Evolutionary conservation across 2,797 vertebrate species (phyloP).

Genomic region (Myiothlypis chrysogaster): DNA sequence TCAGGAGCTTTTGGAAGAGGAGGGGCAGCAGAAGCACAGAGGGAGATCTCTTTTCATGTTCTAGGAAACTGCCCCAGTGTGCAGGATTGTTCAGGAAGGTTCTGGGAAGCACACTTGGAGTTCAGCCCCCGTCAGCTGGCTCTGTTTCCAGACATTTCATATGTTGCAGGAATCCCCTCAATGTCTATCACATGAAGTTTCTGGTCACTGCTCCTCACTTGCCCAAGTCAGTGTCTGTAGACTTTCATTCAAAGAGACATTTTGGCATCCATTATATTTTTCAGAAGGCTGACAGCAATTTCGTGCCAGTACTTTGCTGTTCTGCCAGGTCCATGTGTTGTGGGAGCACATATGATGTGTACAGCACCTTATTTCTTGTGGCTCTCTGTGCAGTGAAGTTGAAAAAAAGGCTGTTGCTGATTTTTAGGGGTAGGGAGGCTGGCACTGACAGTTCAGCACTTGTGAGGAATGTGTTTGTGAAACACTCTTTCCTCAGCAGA

Average conservation of each 20-base stretch:
- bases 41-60: not conserved
- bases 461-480: conserved; percentile 1
- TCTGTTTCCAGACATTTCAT: not conserved
- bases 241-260: not conserved
- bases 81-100: not conserved
- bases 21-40: not conserved
- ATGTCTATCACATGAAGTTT: not conserved
- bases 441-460: not conserved
- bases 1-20: not conserved
- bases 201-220: not conserved
- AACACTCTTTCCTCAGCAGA: conserved; percentile 18
- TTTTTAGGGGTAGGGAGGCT: conserved; percentile 24
- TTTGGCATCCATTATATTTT: not conserved
- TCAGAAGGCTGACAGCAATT: not conserved
- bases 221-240: not conserved
- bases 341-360: not conserved
- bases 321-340: not conserved
- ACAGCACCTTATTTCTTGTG: not conserved
- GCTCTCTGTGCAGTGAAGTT: not conserved
- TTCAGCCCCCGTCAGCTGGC: not conserved
- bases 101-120: not conserved
- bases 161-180: not conserved
- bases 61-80: not conserved
- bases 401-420: not conserved
- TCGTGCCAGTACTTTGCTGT: not conserved